Conservation (phyloP, 2,888 invertebrate genomes). For the Trilocha varians region DNA sequence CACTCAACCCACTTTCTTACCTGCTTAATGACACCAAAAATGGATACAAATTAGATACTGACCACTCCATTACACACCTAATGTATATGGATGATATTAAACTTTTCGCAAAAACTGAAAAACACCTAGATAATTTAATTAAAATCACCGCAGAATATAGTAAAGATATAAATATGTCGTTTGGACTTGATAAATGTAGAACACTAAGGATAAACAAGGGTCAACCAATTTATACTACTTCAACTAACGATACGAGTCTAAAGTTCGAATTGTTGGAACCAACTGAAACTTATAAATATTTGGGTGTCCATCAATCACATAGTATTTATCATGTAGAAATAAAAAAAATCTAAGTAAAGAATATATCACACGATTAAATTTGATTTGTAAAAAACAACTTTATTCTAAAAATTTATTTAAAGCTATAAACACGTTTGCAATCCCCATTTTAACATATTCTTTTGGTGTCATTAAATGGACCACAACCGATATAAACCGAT, state of each 20-base stretch:
- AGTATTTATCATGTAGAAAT: too few species aligned
- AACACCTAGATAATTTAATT: slow-evolving; percentile 1
- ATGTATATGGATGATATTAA: slow-evolving; percentile 3
- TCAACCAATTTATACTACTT: neutral
- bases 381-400: too few species aligned
- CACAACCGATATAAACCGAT: neutral
- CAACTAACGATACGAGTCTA: neutral
- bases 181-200: slow-evolving; percentile 6
- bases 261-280: too few species aligned
- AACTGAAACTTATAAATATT: too few species aligned
- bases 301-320: too few species aligned
- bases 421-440: too few species aligned
- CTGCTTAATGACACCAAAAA: neutral
- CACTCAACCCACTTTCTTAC: slow-evolving; percentile 9
- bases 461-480: slow-evolving; percentile 5
- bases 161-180: slow-evolving; percentile 4
- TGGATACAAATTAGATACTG: neutral
- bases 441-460: neutral
- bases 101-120: neutral
- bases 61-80: neutral
- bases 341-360: too few species aligned
- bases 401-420: too few species aligned
- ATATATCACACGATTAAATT: too few species aligned
- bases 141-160: slow-evolving; percentile 2
- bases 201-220: slow-evolving; percentile 1